Evolutionary conservation across 2,888 invertebrate species (phyloP).

Genomic region (Aleiodes leptofemur): DNA sequence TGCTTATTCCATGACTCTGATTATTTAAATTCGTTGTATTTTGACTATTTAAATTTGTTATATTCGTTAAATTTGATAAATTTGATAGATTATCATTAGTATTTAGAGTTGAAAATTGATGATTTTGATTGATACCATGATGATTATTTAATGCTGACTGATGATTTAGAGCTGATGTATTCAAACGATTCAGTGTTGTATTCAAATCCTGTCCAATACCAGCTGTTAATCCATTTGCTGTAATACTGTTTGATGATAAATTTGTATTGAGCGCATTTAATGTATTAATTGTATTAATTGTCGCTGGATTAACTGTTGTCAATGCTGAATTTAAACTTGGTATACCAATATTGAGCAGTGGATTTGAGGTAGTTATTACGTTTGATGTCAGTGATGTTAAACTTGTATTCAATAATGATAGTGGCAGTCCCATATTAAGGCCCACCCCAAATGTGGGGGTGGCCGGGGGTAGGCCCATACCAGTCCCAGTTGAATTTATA

Average conservation of each 20-base stretch:
- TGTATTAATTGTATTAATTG: conserved; percentile 64
- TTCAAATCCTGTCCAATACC: conserved; percentile 71
- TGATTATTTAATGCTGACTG: background rate
- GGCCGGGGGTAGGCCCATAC: conserved; percentile 75
- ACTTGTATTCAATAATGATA: conserved; percentile 72
- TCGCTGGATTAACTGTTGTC: conserved; percentile 70
- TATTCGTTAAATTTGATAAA: conserved; percentile 63
- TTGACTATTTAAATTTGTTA: conserved; percentile 53
- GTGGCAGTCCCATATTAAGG: conserved; percentile 75
- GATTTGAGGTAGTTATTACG: conserved; percentile 74
- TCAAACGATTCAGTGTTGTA: conserved; percentile 68
- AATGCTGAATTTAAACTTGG: conserved; percentile 70
- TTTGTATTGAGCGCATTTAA: conserved; percentile 71
- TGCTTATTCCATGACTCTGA: conserved; percentile 61
- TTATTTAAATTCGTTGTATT: conserved; percentile 57
- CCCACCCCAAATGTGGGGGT: conserved; percentile 76
- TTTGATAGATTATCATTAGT: conserved; percentile 62
- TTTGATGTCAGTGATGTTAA: conserved; percentile 73
- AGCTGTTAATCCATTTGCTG: conserved; percentile 65
- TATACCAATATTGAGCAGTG: conserved; percentile 73
- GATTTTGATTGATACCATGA: background rate
- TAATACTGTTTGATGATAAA: conserved; percentile 72
- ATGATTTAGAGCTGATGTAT: conserved; percentile 67
- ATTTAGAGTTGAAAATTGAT: conserved; percentile 55
- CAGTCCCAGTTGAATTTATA: conserved; percentile 73